Conservation (phyloP, 2,113 vertebrate species). For the Nyctibius bracteatus region DNA sequence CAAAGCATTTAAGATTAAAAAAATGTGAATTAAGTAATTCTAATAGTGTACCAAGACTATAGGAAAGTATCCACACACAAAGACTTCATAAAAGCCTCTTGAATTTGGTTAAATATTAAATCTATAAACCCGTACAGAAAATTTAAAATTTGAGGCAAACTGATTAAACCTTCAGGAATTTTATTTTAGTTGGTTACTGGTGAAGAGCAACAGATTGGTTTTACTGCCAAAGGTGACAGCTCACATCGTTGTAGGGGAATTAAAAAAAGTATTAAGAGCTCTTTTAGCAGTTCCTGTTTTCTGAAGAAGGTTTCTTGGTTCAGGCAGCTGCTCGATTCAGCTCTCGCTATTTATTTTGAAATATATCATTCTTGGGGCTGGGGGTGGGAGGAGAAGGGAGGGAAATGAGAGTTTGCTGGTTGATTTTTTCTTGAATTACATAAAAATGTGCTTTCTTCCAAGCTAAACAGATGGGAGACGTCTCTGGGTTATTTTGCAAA, state of each 20-base stretch:
- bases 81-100: background rate
- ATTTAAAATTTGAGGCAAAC: background rate
- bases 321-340: background rate
- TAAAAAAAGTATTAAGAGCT: background rate
- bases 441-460: background rate
- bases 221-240: background rate
- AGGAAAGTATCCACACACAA: background rate
- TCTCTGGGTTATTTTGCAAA: background rate
- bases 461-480: background rate
- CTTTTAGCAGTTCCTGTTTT: background rate
- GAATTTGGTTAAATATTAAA: no score
- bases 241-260: background rate
- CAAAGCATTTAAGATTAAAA: background rate
- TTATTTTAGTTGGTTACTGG: background rate
- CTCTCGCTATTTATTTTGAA: background rate
- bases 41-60: fast-evolving
- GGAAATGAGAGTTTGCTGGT: background rate
- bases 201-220: background rate
- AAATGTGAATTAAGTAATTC: background rate
- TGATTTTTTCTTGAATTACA: background rate
- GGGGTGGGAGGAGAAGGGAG: background rate
- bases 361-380: background rate
- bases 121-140: background rate
- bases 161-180: background rate
- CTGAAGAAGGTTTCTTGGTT: background rate